phyloP scores from a whole-genome alignment of 2,797 vertebrate genomes.

The Sebastes kiyomatsui region DNA sequence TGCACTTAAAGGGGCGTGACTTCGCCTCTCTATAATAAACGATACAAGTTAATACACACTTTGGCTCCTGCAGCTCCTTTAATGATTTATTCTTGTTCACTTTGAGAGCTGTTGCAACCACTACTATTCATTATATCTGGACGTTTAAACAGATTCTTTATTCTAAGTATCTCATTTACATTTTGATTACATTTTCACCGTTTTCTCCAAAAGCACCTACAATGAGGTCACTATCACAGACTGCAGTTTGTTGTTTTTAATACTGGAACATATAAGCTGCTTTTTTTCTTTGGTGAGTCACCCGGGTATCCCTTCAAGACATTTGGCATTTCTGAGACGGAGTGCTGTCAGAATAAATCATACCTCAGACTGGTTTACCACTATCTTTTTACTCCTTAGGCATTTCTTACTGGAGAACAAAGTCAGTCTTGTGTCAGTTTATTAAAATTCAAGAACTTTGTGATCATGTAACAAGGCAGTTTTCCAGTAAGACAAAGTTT shows the following conservation, averaged over 20 bases:
- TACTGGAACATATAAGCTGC: neutral
- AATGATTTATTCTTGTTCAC: neutral
- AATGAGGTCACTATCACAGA: neutral
- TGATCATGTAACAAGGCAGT: neutral
- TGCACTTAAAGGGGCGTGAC: too few species aligned
- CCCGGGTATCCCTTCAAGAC: neutral
- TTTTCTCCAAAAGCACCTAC: neutral
- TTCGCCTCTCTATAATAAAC: too few species aligned
- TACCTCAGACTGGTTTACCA: neutral
- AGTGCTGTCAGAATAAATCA: slow-evolving; percentile 1
- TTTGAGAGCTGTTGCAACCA: neutral
- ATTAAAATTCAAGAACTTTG: slow-evolving; percentile 21
- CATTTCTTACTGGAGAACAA: neutral
- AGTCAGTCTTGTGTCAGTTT: neutral
- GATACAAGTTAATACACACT: too few species aligned
- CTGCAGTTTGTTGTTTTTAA: neutral
- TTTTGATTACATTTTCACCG: neutral
- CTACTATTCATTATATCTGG: neutral
- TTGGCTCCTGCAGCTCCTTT: neutral
- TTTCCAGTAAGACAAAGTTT: slow-evolving; percentile 9
- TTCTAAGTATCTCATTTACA: neutral
- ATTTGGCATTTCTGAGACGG: neutral
- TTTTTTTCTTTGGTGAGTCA: neutral
- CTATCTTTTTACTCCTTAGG: neutral
- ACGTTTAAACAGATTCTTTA: neutral